Evolutionary conservation across 2,797 vertebrate genomes (phyloP).

Genomic region (Distichodus sexfasciatus): DNA sequence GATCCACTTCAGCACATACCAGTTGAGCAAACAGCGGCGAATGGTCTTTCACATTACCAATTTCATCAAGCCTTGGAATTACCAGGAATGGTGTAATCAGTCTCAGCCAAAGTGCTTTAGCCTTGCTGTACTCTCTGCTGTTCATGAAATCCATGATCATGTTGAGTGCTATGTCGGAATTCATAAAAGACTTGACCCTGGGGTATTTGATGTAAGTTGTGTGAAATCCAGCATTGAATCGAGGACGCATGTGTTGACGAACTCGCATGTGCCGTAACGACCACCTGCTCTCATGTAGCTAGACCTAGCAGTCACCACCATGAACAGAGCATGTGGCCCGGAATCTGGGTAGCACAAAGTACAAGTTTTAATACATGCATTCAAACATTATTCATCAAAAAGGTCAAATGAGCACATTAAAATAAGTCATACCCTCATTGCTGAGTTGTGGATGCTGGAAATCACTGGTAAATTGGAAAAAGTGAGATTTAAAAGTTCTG

Average conservation of each 20-base stretch:
- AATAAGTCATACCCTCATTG: too few relatives aligned
- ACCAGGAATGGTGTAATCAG: background rate
- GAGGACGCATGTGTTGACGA: slow-evolving; percentile 7
- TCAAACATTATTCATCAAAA: too few relatives aligned
- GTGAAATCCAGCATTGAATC: slow-evolving; percentile 7
- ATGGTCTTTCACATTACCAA: background rate
- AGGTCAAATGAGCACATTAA: too few relatives aligned
- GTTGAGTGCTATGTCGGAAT: background rate
- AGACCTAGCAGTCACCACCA: background rate
- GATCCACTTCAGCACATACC: background rate
- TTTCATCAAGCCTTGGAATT: background rate
- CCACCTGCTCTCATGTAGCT: background rate
- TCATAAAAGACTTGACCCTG: background rate
- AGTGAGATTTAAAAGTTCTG: too few relatives aligned
- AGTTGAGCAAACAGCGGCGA: background rate
- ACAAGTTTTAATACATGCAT: too few relatives aligned
- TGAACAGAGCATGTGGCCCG: background rate
- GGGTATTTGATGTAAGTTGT: background rate
- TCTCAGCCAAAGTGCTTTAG: background rate
- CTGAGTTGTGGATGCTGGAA: too few relatives aligned
- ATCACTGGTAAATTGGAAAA: too few relatives aligned
- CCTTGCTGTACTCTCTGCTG: background rate
- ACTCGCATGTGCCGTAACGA: background rate
- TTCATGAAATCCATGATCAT: background rate
- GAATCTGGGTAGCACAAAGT: too few relatives aligned